Evolutionary conservation across 2,113 vertebrate species (phyloP), one percentile per base, ranked within the genome.

Genomic region (Engystomops pustulosus): DNA sequence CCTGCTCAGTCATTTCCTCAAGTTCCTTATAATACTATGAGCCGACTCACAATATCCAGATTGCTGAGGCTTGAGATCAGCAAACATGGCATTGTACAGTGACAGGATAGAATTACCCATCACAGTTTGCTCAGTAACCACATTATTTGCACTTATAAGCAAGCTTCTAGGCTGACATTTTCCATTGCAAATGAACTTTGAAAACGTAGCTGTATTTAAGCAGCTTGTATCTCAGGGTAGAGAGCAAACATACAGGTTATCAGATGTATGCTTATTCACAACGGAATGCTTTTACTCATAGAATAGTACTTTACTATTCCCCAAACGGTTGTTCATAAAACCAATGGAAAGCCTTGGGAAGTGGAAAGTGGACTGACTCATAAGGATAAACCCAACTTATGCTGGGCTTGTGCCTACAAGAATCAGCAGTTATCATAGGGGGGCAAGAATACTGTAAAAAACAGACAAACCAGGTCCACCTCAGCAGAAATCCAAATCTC

Each of bases 131-230:
- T 32, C 60, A 62, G 1, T 62, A n/a, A 18, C 15, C 27, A 18
- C 25, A 62, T 14, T 62, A 30, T 34, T 34, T 67, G 62, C 62
- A 32, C 30, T 67, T 67, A 6, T 6, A 65, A 65, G 15, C 27
- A 17, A 15, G 30, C 27, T 15, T 32, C 30, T 67, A 1, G 9
- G 25, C 60, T 30, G 32, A 67, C 30, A 67, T 2, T 34, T 11
- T 34, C 62, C 62, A 32, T 15, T 67, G 62, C 62, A 67, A 67
- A 67, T 67, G 15, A 67, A 67, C 62, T 67, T 67, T 67, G 6
- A 17, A 67, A 30, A 15, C 12, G 14, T 62, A 5, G 1, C 14
- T 34, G 15, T 7, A 62, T 30, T 62, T 62, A 62, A 62, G 11
- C 25, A 62, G 25, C 25, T 6, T 55, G 51, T n/a, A 58, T 25